Evolutionary conservation across 2,888 invertebrate species (phyloP).

Genomic region (Trilocha varians): DNA sequence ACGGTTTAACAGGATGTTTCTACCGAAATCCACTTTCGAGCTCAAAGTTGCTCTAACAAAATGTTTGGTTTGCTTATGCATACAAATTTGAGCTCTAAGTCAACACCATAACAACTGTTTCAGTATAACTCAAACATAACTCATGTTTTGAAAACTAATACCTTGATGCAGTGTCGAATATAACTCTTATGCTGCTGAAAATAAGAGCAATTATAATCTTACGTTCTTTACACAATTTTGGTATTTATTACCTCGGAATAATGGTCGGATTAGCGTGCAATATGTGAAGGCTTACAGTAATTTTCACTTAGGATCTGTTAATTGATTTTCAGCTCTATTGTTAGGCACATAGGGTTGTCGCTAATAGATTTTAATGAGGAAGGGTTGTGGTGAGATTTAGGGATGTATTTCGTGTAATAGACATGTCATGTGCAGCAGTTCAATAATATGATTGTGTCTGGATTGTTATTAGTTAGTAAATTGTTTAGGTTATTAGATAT

Average conservation of each 20-base stretch:
- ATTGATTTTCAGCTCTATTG: neutral
- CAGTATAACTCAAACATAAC: neutral
- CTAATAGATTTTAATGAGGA: neutral
- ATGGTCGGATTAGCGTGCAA: too few species aligned
- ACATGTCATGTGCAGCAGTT: neutral
- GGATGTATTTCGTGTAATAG: neutral
- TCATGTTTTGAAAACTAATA: neutral
- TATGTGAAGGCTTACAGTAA: too few species aligned
- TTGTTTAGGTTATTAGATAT: neutral
- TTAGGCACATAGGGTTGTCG: neutral
- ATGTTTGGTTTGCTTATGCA: neutral
- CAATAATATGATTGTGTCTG: neutral
- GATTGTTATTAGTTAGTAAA: neutral
- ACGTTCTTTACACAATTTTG: too few species aligned
- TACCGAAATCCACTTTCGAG: neutral
- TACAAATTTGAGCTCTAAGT: neutral
- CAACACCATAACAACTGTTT: neutral
- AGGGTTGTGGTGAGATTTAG: neutral
- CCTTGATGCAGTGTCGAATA: neutral
- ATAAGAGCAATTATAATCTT: neutral
- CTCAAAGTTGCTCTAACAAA: neutral
- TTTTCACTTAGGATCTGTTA: neutral
- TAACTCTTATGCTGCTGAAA: neutral
- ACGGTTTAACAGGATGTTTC: neutral
- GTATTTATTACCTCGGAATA: too few species aligned